Evolutionary conservation across 2,113 vertebrate genomes (phyloP).

Genomic region (Saccopteryx bilineata): DNA sequence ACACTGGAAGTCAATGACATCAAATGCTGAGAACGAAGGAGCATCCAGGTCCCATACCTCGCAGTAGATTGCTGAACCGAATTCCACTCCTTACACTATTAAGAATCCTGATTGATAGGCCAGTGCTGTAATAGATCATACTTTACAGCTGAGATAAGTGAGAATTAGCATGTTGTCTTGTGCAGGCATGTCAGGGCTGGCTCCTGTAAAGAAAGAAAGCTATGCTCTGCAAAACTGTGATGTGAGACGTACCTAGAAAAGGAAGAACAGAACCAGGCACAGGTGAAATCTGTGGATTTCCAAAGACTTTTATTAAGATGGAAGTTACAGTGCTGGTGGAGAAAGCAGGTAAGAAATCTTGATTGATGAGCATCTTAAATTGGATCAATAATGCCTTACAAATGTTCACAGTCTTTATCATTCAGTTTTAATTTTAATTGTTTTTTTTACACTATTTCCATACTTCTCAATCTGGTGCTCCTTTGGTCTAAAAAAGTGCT

Average conservation of each 20-base stretch:
- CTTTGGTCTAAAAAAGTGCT: background rate
- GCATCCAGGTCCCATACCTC: conserved; percentile 40
- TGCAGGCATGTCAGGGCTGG: conserved; percentile 12
- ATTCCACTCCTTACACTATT: conserved; percentile 1
- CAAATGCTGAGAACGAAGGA: conserved; percentile 47
- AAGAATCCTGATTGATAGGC: conserved; percentile 61
- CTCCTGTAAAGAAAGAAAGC: conserved; percentile 20
- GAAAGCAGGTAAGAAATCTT: conserved; percentile 10
- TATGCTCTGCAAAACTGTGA: background rate
- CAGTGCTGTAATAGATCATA: conserved; percentile 33
- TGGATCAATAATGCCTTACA: background rate
- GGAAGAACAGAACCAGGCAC: background rate
- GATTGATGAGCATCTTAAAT: background rate
- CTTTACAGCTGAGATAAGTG: conserved; percentile 61
- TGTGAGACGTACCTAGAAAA: background rate
- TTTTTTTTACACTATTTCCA: background rate
- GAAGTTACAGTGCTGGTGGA: background rate
- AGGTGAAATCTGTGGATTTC: conserved; percentile 35
- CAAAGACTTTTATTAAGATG: background rate
- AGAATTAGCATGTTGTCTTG: conserved; percentile 48
- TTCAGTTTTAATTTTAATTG: conserved; percentile 20
- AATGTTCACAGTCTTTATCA: conserved; percentile 26
- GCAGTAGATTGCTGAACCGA: conserved; percentile 31
- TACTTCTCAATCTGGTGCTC: conserved; percentile 28
- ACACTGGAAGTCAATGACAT: conserved; percentile 67